Evolutionary conservation across 1,140 invertebrate species (phyloP).

Genomic region (Acromyrmex echinatior): DNA sequence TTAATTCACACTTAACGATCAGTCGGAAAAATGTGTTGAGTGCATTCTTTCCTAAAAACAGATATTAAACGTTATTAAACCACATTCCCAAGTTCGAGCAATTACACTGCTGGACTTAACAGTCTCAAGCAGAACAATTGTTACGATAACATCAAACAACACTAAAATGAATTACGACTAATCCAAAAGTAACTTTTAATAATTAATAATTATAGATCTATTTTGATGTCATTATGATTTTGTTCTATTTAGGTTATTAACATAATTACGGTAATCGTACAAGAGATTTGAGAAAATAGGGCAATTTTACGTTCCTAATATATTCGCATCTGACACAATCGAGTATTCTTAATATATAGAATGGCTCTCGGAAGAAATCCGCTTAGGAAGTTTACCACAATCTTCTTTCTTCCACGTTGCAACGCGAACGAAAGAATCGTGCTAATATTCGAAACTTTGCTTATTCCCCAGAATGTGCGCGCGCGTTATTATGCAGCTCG

Average conservation of each 20-base stretch:
- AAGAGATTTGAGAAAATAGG: background rate
- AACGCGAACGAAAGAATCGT: slow-evolving; percentile 18
- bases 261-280: background rate
- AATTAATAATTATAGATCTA: no score
- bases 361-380: slow-evolving; percentile 19
- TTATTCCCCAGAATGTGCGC: slow-evolving; percentile 34
- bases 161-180: no score
- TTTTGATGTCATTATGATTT: no score
- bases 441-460: slow-evolving; percentile 35
- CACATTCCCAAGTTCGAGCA: no score
- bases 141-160: no score
- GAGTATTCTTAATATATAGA: slow-evolving; percentile 31
- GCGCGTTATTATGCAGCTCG: slow-evolving; percentile 42
- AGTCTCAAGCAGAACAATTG: no score
- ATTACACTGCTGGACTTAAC: no score
- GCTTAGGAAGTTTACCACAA: slow-evolving; percentile 44
- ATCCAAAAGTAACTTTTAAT: no score
- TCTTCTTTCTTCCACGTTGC: background rate
- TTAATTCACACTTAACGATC: background rate
- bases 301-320: background rate
- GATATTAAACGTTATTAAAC: background rate
- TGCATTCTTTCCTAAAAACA: background rate
- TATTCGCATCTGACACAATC: background rate
- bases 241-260: background rate
- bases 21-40: background rate